These are phyloP conservation scores for Eupeodes latifasciatus DNA, from an alignment of 2,888 invertebrate genomes.

Conservation along the genomic window DNA sequence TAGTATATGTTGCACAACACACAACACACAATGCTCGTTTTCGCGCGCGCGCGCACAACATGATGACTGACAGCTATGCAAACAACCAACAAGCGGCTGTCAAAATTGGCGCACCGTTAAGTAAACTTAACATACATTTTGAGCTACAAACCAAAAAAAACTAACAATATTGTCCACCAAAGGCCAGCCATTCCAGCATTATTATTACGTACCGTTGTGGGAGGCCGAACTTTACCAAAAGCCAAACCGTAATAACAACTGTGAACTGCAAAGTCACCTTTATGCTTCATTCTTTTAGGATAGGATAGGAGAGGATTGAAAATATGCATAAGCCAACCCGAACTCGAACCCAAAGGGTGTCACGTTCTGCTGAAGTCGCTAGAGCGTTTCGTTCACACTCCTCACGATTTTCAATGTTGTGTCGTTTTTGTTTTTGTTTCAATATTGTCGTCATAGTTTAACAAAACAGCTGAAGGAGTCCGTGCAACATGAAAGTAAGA, in stretches of 20 bases:
- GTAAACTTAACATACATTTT: constrained; percentile 52
- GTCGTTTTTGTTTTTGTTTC: constrained; percentile 22
- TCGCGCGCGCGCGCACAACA: constrained; percentile 38
- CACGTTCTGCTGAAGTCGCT: constrained; percentile 70
- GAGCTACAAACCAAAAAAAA: constrained; percentile 20
- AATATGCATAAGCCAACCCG: constrained; percentile 15
- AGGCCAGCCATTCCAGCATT: constrained; percentile 14
- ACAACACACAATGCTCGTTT: not conserved
- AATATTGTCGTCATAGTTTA: constrained; percentile 50
- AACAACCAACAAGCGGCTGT: constrained; percentile 70
- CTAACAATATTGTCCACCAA: constrained; percentile 62
- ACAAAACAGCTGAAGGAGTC: constrained; percentile 49
- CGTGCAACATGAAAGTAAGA: constrained; percentile 69
- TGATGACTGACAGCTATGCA: constrained; percentile 74
- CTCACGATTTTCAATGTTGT: constrained; percentile 71
- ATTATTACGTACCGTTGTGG: constrained; percentile 50
- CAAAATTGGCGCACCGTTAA: constrained; percentile 64
- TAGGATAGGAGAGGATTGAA: constrained; percentile 29
- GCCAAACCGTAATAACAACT: constrained; percentile 51
- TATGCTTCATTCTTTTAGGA: constrained; percentile 39
- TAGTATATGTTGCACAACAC: constrained; percentile 59
- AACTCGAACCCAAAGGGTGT: constrained; percentile 71
- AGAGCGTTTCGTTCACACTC: constrained; percentile 59
- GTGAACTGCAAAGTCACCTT: constrained; percentile 62
- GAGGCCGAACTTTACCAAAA: constrained; percentile 57